A percentile compares a stretch with the other conserved stretches of the same genome.
phyloP scores from a whole-genome alignment of 2,113 vertebrate species.

The Rhagologus leucostigma region DNA sequence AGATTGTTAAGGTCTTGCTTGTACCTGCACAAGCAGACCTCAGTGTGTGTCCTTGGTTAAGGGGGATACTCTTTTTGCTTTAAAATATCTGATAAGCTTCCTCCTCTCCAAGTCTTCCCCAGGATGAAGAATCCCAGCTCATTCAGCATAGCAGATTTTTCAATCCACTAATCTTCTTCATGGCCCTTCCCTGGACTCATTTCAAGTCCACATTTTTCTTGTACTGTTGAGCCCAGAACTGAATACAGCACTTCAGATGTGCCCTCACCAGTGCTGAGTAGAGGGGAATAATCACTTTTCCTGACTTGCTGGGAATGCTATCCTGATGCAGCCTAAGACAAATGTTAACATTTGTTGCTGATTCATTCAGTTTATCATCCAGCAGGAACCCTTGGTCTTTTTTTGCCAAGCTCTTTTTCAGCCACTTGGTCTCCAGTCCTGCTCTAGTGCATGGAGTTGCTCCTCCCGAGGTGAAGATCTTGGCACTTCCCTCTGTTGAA shows the following conservation, averaged over 20 bases:
- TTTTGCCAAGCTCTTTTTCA: neutral
- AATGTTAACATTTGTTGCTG: neutral
- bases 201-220: neutral
- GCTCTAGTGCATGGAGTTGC: neutral
- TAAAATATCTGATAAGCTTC: neutral
- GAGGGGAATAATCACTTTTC: neutral
- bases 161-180: neutral
- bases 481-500: neutral
- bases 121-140: neutral
- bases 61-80: neutral
- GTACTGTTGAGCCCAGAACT: neutral
- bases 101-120: neutral
- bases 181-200: neutral
- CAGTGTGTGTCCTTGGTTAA: neutral
- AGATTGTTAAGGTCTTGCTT: neutral
- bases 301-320: neutral
- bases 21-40: neutral
- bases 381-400: neutral
- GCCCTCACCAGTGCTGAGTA: neutral
- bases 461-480: neutral
- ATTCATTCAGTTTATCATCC: neutral
- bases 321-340: neutral
- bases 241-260: neutral
- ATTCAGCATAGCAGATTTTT: neutral
- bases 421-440: neutral